Evolutionary conservation across 2,113 vertebrate genomes (phyloP).

Genomic region (Campylomormyrus numenius): DNA sequence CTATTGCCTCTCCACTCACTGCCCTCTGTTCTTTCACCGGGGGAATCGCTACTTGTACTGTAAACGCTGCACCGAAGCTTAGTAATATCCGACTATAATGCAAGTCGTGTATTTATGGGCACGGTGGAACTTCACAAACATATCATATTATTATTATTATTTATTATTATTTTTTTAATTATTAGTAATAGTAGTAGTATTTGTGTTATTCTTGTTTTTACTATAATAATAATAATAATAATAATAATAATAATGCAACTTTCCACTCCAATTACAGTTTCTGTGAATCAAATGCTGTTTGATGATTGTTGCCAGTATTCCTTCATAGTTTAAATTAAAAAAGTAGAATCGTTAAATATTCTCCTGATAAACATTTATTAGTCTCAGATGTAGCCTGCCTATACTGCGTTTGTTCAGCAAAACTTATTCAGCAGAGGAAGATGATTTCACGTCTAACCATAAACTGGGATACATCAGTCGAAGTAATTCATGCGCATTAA

Average conservation of each 20-base stretch:
- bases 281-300: neutral
- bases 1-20: neutral
- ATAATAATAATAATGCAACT: neutral
- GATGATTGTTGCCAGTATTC: neutral
- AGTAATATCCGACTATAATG: neutral
- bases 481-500: neutral
- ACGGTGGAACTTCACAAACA: neutral
- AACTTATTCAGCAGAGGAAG: neutral
- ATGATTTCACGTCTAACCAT: neutral
- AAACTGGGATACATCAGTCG: neutral
- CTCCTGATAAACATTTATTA: neutral
- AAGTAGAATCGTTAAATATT: neutral
- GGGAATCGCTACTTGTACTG: neutral
- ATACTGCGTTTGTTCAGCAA: neutral
- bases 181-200: too few relatives aligned
- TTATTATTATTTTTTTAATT: neutral
- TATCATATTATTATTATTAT: neutral
- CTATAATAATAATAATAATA: conserved; percentile 10
- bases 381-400: neutral
- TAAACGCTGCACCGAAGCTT: neutral
- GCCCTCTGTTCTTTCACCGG: neutral
- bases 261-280: neutral
- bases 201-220: neutral
- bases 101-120: neutral
- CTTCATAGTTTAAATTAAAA: neutral